Evolutionary conservation across 2,888 invertebrate species (phyloP), one percentile per base, ranked within the genome.

Genomic region (Chloroclystis v-ata): DNA sequence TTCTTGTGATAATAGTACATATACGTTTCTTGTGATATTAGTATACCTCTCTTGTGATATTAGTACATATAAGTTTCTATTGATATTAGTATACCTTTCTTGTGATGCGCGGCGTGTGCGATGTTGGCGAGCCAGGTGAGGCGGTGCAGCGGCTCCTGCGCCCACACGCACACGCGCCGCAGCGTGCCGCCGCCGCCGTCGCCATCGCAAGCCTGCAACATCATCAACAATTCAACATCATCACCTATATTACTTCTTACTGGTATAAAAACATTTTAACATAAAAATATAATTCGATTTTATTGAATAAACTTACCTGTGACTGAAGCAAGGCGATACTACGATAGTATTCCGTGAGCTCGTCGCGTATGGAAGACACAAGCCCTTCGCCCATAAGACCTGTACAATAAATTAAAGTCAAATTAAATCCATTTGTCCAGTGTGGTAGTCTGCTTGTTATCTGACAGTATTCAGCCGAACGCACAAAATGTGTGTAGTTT

Each of bases 311-410:
- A 30, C 79, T 82, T 67, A 96, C 94, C 90, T 95, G 94, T 43
- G 96, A 94, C 76, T 97, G 96, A 41, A 98, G 84, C 41, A 95
- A 85, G 1, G 97, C 96, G 47, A 98, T 91, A 60, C 96, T 92
- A 56, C 96, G 91, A 75, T 97, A 97, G 79, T 96, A 98, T 67
- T 95, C 94, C 0, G 93, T 93, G 9, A 98, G 83, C 76, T 98
- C 96, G 47, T 94, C 92, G 63, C 95, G 92, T 47, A 98, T 85
- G 1, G 94, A 94, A 1, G 95, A 91, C 44, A 96, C 93, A 57
- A 98, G 91, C 41, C 97, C 96, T 82, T 97, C 95, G 1, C 93
- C 93, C 75, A 95, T 93, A 43, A 94, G 83, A 37, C 96, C 96
- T 74, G 69, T 11, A 16, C 10, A 46, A 58, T 68, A 46, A 41